Conservation (phyloP, 2,888 invertebrate species). For the Galerucella nymphaeae region DNA sequence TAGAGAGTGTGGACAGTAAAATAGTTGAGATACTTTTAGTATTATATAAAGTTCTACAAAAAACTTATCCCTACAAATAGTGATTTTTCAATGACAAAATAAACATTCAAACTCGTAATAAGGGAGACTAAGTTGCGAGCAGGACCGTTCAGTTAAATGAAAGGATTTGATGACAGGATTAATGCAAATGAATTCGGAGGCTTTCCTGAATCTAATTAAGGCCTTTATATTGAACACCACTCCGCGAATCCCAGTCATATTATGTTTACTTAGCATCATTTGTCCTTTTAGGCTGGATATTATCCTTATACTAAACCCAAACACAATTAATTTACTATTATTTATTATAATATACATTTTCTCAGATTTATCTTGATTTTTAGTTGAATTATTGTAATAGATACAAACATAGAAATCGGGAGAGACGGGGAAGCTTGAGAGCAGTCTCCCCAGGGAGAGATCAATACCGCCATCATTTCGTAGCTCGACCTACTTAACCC, state of each 20-base stretch:
- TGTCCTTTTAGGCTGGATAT: neutral
- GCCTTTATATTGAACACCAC: conserved; percentile 48
- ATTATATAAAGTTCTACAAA: too few relatives aligned
- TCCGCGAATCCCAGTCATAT: conserved; percentile 36
- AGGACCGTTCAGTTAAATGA: conserved; percentile 15
- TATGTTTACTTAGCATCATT: conserved; percentile 18
- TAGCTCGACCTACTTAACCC: conserved; percentile 52
- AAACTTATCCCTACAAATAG: too few relatives aligned
- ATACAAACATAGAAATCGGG: conserved; percentile 46
- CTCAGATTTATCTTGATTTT: too few relatives aligned
- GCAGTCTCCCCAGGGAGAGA: conserved; percentile 52
- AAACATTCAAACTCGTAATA: neutral
- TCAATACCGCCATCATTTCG: conserved; percentile 50
- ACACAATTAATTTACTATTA: neutral
- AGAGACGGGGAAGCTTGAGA: conserved; percentile 47
- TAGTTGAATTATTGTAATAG: neutral
- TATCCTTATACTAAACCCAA: neutral
- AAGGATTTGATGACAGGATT: conserved; percentile 53
- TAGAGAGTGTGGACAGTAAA: too few relatives aligned
- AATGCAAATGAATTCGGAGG: conserved; percentile 54
- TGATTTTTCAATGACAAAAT: too few relatives aligned
- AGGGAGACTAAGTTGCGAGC: neutral
- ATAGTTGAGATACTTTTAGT: too few relatives aligned
- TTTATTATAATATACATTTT: neutral
- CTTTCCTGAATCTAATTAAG: conserved; percentile 54